Conservation (phyloP, 2,113 vertebrate genomes). For the Hippoglossus stenolepis region DNA sequence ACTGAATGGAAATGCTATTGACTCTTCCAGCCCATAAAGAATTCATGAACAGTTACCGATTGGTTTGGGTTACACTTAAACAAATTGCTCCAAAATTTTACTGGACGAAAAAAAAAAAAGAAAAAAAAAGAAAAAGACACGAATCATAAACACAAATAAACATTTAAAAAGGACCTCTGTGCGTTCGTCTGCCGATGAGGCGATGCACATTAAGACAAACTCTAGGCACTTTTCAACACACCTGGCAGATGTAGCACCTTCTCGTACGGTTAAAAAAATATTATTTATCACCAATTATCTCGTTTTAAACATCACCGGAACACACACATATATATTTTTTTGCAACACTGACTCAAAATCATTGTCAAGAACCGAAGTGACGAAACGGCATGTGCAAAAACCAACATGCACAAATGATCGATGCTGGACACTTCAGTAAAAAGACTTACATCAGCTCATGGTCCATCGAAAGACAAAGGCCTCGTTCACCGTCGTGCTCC, state of each 20-base stretch:
- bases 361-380: slow-evolving; percentile 14
- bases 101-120: slow-evolving; percentile 37
- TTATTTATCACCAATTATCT: slow-evolving; percentile 29
- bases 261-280: slow-evolving; percentile 45
- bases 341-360: slow-evolving; percentile 19
- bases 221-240: slow-evolving; percentile 47
- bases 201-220: slow-evolving; percentile 34
- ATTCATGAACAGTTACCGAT: slow-evolving; percentile 37
- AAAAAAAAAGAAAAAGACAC: slow-evolving; percentile 24
- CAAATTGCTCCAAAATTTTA: slow-evolving; percentile 56
- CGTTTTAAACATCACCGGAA: slow-evolving; percentile 17
- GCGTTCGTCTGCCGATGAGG: slow-evolving; percentile 26
- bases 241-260: slow-evolving; percentile 34
- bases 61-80: slow-evolving; percentile 37
- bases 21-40: slow-evolving; percentile 45
- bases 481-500: slow-evolving; percentile 25
- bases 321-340: not conserved
- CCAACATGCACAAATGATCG: not conserved
- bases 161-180: slow-evolving; percentile 56
- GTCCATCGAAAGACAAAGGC: slow-evolving; percentile 37
- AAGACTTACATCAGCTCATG: slow-evolving; percentile 34
- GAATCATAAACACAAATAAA: slow-evolving; percentile 39
- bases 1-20: slow-evolving; percentile 53
- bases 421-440: slow-evolving; percentile 10
- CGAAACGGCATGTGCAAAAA: slow-evolving; percentile 21